phyloP scores from a whole-genome alignment of 2,888 invertebrate genomes.

The Smittia aterrima region DNA sequence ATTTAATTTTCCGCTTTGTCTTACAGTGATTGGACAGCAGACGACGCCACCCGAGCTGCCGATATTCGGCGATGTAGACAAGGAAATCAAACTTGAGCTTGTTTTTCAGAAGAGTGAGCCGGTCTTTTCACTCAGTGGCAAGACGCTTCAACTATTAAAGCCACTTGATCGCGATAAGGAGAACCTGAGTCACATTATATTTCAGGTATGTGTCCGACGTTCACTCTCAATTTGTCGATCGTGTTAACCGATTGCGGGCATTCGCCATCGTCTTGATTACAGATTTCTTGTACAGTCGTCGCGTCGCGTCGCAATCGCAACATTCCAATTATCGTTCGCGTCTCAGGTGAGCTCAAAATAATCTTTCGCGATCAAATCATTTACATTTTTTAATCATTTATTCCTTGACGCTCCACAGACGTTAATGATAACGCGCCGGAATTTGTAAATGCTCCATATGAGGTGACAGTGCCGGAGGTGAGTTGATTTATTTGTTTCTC shows the following conservation, averaged over 20 bases:
- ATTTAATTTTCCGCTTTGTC: neutral
- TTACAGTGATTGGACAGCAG: constrained; percentile 74
- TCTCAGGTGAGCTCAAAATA: constrained; percentile 55
- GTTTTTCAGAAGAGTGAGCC: constrained; percentile 77
- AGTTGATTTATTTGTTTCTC: constrained; percentile 47
- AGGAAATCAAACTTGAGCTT: constrained; percentile 73
- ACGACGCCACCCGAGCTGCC: constrained; percentile 79
- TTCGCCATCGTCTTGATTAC: constrained; percentile 49
- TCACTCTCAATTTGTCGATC: constrained; percentile 33
- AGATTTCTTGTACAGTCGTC: constrained; percentile 81
- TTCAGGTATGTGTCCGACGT: constrained; percentile 64
- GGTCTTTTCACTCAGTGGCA: constrained; percentile 77
- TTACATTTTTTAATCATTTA: neutral
- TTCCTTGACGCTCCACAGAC: constrained; percentile 55
- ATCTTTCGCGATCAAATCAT: neutral
- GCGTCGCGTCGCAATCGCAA: constrained; percentile 76
- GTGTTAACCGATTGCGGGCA: constrained; percentile 11
- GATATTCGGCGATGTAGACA: constrained; percentile 77
- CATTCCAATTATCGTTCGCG: constrained; percentile 84
- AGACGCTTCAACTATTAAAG: constrained; percentile 72
- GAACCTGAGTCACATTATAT: constrained; percentile 82
- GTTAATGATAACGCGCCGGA: constrained; percentile 86
- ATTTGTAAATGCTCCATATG: constrained; percentile 80
- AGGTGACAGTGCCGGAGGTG: constrained; percentile 83
- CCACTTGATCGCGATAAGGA: constrained; percentile 83